These are phyloP conservation scores for Hapalemur alaotrensis DNA, from an alignment of 2,797 vertebrate species.

Conservation along the genomic window DNA sequence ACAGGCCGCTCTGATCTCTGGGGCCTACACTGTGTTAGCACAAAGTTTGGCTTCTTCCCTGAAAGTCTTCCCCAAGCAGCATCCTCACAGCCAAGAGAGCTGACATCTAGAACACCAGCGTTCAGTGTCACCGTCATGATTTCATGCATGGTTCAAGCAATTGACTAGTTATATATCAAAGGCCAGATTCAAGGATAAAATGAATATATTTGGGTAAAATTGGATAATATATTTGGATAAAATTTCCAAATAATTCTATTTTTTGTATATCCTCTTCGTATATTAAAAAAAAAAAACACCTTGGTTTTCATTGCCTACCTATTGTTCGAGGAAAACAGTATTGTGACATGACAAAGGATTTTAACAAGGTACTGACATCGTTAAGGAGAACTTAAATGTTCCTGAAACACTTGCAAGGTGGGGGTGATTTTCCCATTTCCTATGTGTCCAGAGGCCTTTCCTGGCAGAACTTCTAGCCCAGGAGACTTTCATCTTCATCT, in stretches of 20 bases:
- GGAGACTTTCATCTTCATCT: conserved; percentile 73
- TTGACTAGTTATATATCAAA: neutral
- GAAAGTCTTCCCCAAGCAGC: neutral
- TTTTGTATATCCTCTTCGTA: neutral
- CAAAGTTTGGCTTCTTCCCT: neutral
- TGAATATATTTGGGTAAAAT: neutral
- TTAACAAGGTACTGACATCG: neutral
- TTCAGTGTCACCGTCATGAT: neutral
- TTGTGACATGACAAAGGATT: neutral
- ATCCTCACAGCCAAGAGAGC: neutral
- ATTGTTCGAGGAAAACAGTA: neutral
- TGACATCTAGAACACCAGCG: neutral
- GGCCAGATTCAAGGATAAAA: neutral
- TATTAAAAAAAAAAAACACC: neutral
- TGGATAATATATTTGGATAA: neutral
- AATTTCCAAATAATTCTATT: neutral
- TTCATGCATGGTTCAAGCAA: neutral
- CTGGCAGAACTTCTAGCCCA: conserved; percentile 8
- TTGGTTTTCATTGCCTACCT: neutral
- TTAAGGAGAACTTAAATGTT: neutral
- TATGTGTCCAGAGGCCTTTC: conserved; percentile 11
- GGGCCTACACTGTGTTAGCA: neutral
- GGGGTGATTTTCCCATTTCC: neutral
- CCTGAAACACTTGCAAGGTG: neutral
- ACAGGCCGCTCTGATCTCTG: neutral